Conservation (phyloP, 2,888 invertebrate genomes). For the Pachydiplax longipennis region DNA sequence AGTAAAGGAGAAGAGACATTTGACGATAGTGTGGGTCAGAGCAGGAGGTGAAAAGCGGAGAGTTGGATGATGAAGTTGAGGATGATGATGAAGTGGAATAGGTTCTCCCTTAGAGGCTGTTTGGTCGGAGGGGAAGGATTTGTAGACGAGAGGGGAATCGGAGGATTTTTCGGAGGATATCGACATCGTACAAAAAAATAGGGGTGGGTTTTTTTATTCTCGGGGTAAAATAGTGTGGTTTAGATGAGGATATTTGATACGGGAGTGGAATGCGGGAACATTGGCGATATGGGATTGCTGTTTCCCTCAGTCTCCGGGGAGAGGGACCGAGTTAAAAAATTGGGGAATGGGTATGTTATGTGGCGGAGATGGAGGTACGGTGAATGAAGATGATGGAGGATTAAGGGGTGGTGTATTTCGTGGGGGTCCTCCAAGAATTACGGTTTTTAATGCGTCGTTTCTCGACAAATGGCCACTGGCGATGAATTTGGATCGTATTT, state of each 20-base stretch:
- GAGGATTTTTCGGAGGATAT: background rate
- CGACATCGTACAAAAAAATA: background rate
- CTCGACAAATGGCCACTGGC: background rate
- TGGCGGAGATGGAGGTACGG: background rate
- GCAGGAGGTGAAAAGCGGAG: background rate
- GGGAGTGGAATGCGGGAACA: background rate
- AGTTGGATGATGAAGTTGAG: constrained; percentile 4
- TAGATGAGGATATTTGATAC: background rate
- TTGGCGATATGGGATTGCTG: background rate
- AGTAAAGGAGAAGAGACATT: background rate
- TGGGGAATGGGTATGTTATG: background rate
- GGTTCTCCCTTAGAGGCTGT: background rate
- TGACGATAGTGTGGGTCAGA: background rate
- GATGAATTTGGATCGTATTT: background rate
- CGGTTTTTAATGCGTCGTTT: background rate
- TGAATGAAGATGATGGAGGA: background rate
- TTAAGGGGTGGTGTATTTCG: background rate
- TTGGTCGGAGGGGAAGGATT: background rate
- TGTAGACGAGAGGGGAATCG: background rate
- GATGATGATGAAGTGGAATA: background rate
- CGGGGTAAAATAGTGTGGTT: background rate
- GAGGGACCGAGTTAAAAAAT: background rate
- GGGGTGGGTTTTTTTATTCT: background rate
- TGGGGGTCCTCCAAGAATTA: background rate
- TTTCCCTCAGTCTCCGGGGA: background rate